A percentile compares a stretch with the other conserved stretches of the same genome.
phyloP scores from a whole-genome alignment of 2,888 invertebrate species.

The Ditula angustiorana region DNA sequence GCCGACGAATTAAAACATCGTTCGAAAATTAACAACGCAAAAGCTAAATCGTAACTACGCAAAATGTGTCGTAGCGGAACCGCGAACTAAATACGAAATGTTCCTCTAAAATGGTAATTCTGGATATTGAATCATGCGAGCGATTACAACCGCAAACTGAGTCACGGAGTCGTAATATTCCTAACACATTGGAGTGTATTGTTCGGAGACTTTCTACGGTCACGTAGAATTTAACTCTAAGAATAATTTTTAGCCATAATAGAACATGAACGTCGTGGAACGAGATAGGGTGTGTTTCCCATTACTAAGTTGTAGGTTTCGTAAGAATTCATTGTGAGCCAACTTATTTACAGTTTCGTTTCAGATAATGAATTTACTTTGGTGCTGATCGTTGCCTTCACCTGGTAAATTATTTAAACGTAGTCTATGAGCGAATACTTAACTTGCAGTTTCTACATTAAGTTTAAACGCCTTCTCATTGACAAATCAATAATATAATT shows the following conservation, averaged over 20 bases:
- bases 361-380: conserved; percentile 17
- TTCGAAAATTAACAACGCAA: conserved; percentile 16
- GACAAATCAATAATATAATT: too few species aligned
- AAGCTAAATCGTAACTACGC: conserved; percentile 13
- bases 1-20: neutral
- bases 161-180: conserved; percentile 54
- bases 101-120: conserved; percentile 54
- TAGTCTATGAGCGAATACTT: neutral
- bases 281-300: conserved; percentile 38
- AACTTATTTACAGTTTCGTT: conserved; percentile 11
- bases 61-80: conserved; percentile 23
- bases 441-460: neutral
- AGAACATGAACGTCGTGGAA: conserved; percentile 18
- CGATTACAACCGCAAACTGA: conserved; percentile 52
- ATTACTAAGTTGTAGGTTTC: conserved; percentile 25
- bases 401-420: neutral
- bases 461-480: neutral
- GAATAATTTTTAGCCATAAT: conserved; percentile 31
- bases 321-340: conserved; percentile 19
- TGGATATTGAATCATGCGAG: conserved; percentile 42
- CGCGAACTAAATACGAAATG: conserved; percentile 37
- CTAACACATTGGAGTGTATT: conserved; percentile 44
- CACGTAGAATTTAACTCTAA: conserved; percentile 48
- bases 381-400: neutral
- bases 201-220: conserved; percentile 57